phyloP scores from a whole-genome alignment of 1,140 invertebrate genomes.

The Bacillus rossius region DNA sequence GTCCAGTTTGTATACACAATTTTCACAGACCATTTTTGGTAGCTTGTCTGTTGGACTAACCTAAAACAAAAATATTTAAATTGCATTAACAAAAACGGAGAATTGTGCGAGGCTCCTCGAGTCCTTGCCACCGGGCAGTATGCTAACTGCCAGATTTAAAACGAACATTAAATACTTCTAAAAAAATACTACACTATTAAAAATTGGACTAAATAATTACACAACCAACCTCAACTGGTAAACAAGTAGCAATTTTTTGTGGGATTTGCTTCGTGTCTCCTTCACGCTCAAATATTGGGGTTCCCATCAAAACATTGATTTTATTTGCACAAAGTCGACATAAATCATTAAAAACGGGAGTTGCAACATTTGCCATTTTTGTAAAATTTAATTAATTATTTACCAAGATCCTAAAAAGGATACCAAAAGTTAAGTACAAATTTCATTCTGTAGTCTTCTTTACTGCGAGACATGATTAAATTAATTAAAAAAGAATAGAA shows the following conservation, averaged over 20 bases:
- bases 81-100: background rate
- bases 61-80: constrained; percentile 37
- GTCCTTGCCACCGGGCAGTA: no score
- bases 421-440: no score
- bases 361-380: background rate
- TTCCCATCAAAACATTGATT: constrained; percentile 47
- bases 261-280: constrained; percentile 49
- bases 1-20: constrained; percentile 53
- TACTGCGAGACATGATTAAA: no score
- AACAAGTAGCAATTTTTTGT: constrained; percentile 53
- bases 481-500: no score
- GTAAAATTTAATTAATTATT: no score
- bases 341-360: constrained; percentile 44
- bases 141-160: no score
- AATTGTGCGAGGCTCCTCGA: background rate
- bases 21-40: constrained; percentile 54
- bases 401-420: no score
- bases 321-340: constrained; percentile 53
- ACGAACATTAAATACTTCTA: no score
- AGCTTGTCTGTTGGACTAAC: constrained; percentile 50
- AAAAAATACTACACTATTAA: no score
- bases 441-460: no score
- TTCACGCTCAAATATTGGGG: constrained; percentile 53
- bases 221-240: constrained; percentile 48
- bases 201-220: no score